Base-by-base conservation (phyloP, 2,113 vertebrate genomes). In the Conger conger region DNA sequence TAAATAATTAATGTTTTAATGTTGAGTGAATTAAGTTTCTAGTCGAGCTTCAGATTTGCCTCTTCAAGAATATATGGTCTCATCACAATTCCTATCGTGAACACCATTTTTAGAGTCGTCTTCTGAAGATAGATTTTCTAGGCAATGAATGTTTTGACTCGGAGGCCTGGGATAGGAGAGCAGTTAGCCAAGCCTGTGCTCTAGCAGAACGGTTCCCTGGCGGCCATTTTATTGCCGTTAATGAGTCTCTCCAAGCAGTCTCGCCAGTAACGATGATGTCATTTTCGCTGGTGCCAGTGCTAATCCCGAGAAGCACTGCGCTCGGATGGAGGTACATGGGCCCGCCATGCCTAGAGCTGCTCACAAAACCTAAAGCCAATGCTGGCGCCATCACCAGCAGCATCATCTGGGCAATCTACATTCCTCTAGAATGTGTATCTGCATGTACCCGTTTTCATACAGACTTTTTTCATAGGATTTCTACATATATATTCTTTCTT, bases 221-320 rank as follows among this genome's bases (percentile, higher is more conserved):
- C 3, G 23, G 1, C 27, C 57, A 63, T 27, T 63, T 63, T 8
- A 23, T 4, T 63, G 63, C 81, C 23, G 76, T 81, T 89, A 88
- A 89, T 91, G 83, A 79, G 87, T 86, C 53, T 83, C 33, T 18
- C 42, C 35, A 1, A 36, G 35, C 76, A 37, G 73, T 35, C 80
- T 54, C 77, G 86, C 35, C 45, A 35, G 80, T 81, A 54, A 8
- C 9, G 50, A 40, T 79, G 80, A 83, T 83, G 85, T 80, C 30
- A 80, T 85, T 82, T 53, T 60, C 82, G 80, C 79, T n/a, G 37
- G 80, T 80, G 80, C 85, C 82, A 20, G 68, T 76, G 35, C 18
- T 79, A 82, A 86, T 63, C 63, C 85, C 76, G 76, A 3, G 30
- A 13, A 30, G 33, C 30, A 20, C 20, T 42, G 33, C 77, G 40